Percentiles rank a stretch among this genome's conserved stretches.
Evolutionary conservation across 2,113 vertebrate species (phyloP).

Genomic region (Ctenodactylus gundi): DNA sequence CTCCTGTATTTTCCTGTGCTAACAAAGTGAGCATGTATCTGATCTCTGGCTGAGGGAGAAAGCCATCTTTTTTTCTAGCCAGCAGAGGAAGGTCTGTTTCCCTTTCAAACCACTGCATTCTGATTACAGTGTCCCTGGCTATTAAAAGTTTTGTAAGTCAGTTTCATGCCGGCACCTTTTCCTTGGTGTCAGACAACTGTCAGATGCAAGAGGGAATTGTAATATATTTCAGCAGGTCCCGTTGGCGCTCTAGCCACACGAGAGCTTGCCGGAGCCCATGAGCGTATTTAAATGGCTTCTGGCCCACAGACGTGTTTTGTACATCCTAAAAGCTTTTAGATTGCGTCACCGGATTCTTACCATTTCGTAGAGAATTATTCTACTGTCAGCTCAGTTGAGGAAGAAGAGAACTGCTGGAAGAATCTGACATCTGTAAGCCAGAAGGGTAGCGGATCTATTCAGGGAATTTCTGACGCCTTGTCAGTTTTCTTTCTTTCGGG

Average conservation of each 20-base stretch:
- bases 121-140: slow-evolving; percentile 40
- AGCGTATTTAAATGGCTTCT: background rate
- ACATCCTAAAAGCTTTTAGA: slow-evolving; percentile 36
- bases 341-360: background rate
- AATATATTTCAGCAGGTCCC: background rate
- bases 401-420: background rate
- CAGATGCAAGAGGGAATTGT: background rate
- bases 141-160: slow-evolving; percentile 64
- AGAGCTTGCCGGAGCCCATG: background rate
- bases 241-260: background rate
- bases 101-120: slow-evolving; percentile 46
- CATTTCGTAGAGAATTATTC: background rate
- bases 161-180: background rate
- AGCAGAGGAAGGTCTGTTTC: slow-evolving; percentile 55
- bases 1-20: background rate
- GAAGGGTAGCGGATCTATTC: background rate
- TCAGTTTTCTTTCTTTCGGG: background rate
- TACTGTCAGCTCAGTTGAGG: background rate
- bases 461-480: background rate
- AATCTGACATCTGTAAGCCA: background rate
- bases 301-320: background rate
- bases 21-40: slow-evolving; percentile 29
- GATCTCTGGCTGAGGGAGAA: background rate
- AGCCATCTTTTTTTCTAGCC: slow-evolving; percentile 1
- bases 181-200: background rate